Evolutionary conservation across 92 coral and sea anemone species (phyloP).

Genomic region (Phenganax marumi): DNA sequence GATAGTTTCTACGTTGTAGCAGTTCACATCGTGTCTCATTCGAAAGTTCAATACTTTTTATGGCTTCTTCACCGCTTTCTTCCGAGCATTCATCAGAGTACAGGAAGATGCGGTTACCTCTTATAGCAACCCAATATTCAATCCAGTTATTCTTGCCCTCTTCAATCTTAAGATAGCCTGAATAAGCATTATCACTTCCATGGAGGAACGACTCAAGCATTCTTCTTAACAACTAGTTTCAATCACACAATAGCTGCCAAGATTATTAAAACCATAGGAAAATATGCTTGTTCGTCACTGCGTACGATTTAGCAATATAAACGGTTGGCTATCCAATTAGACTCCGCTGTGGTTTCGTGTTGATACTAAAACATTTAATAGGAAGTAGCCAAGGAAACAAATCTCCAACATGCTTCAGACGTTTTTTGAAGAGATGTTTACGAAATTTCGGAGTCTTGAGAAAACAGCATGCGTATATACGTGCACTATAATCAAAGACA

Average conservation of each 20-base stretch:
- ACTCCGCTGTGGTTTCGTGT: neutral
- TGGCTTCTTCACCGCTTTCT: constrained; percentile 37
- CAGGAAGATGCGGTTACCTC: constrained; percentile 1
- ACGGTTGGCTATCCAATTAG: constrained; percentile 2
- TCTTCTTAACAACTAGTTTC: neutral
- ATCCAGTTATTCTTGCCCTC: constrained; percentile 43
- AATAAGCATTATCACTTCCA: constrained; percentile 8
- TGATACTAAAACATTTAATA: constrained; percentile 7
- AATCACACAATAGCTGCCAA: constrained; percentile 18
- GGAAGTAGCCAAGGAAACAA: neutral
- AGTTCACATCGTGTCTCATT: constrained; percentile 35
- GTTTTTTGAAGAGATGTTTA: neutral
- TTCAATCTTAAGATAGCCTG: constrained; percentile 33
- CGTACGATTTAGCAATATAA: neutral
- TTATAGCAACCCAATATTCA: constrained; percentile 39
- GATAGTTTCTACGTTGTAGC: constrained; percentile 31
- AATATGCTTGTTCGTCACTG: neutral
- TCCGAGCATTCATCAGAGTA: constrained; percentile 42
- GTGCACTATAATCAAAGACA: no score
- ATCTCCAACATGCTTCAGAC: neutral
- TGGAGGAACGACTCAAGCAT: constrained; percentile 10
- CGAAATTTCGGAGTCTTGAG: neutral
- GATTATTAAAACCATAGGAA: neutral
- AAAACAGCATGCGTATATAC: no score
- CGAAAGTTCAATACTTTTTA: constrained; percentile 23